These are phyloP conservation scores for Zapornia atra DNA, from an alignment of 2,113 vertebrate species.

Conservation along the genomic window DNA sequence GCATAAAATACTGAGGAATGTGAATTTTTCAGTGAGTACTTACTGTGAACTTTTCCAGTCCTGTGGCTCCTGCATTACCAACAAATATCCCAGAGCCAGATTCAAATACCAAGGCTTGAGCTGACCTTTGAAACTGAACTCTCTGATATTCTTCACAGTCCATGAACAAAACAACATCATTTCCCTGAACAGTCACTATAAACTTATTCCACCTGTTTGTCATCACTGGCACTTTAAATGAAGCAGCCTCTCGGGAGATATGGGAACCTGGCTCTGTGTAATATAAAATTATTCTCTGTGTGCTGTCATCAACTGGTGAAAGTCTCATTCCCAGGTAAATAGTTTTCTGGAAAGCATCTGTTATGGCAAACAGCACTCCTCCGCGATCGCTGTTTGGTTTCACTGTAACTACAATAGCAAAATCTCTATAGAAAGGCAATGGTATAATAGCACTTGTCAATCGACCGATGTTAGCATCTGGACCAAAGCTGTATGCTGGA, in stretches of 20 bases:
- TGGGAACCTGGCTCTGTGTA: conserved; percentile 86
- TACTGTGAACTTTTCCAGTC: conserved; percentile 88
- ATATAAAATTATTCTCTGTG: conserved; percentile 87
- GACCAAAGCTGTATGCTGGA: conserved; percentile 91
- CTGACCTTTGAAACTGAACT: conserved; percentile 79
- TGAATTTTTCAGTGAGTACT: conserved; percentile 65
- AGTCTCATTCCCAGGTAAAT: conserved; percentile 89
- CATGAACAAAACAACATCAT: conserved; percentile 84
- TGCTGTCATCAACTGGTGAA: conserved; percentile 83
- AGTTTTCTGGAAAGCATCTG: conserved; percentile 87
- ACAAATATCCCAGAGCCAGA: conserved; percentile 92
- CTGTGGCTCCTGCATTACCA: conserved; percentile 90
- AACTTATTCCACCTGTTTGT: conserved; percentile 91
- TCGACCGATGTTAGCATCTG: conserved; percentile 88
- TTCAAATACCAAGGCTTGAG: conserved; percentile 81
- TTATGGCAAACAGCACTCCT: conserved; percentile 91
- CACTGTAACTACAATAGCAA: conserved; percentile 82
- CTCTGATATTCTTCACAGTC: conserved; percentile 91
- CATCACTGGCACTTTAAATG: conserved; percentile 89
- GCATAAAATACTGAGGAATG: background rate
- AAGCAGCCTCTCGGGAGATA: conserved; percentile 83
- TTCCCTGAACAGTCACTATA: conserved; percentile 81
- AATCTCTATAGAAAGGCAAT: conserved; percentile 85
- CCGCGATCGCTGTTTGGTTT: conserved; percentile 83
- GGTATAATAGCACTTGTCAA: conserved; percentile 87